A percentile compares a stretch with the other conserved stretches of the same genome.
These are phyloP conservation scores for Percopsis transmontana DNA, from an alignment of 2,113 vertebrate species.

Conservation along the genomic window DNA sequence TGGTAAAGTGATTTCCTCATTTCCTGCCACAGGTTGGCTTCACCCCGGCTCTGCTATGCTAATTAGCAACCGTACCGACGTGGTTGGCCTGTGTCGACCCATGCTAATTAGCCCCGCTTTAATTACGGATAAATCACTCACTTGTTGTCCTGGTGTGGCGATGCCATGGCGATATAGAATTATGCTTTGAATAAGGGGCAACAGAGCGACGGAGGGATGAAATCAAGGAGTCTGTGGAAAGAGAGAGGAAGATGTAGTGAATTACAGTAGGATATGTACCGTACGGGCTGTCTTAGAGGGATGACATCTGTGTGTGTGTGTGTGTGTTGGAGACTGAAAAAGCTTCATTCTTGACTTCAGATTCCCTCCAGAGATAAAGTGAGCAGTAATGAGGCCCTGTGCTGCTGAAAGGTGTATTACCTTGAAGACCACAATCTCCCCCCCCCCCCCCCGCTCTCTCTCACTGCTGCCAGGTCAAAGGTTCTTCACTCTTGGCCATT, in stretches of 20 bases:
- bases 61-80: conserved; percentile 11
- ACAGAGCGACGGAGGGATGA: conserved; percentile 18
- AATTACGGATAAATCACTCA: conserved; percentile 42
- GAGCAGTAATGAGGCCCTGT: conserved; percentile 59
- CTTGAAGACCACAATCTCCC: conserved; percentile 23
- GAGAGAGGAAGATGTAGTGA: neutral
- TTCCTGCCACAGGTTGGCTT: conserved; percentile 19
- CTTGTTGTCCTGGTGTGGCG: conserved; percentile 8
- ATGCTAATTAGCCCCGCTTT: conserved; percentile 28
- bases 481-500: too few relatives aligned
- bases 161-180: conserved; percentile 21
- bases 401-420: conserved; percentile 49
- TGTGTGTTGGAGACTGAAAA: neutral
- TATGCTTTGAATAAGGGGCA: conserved; percentile 27
- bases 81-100: conserved; percentile 4
- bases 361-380: conserved; percentile 48
- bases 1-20: conserved; percentile 2
- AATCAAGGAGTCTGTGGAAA: neutral
- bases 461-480: neutral
- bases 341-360: conserved; percentile 26
- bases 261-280: neutral
- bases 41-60: conserved; percentile 4
- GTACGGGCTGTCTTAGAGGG: conserved; percentile 7
- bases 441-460: neutral
- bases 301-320: neutral